Percentiles rank a stretch among this genome's conserved stretches.
These are phyloP conservation scores for Battus philenor DNA, from an alignment of 1,140 invertebrate genomes.

Conservation along the genomic window DNA sequence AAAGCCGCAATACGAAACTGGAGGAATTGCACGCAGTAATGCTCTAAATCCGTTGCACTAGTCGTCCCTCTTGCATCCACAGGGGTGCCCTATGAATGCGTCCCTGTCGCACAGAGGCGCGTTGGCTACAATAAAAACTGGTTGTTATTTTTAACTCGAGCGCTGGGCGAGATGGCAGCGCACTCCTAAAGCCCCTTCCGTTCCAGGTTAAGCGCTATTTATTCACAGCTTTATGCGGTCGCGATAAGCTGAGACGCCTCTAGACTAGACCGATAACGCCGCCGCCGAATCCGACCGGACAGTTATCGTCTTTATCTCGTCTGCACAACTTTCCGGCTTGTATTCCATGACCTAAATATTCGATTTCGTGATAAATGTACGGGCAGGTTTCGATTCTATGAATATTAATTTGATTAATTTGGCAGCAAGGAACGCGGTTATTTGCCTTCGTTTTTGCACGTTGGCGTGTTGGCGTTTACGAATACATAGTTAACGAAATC, in stretches of 20 bases:
- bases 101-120: conserved; percentile 60
- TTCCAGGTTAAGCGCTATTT: conserved; percentile 45
- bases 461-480: conserved; percentile 39
- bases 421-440: too few relatives aligned
- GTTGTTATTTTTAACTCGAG: conserved; percentile 76
- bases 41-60: conserved; percentile 59
- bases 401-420: too few relatives aligned
- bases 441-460: conserved; percentile 30
- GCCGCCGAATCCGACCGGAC: conserved; percentile 1
- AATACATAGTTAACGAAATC: too few relatives aligned
- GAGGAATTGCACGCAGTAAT: conserved; percentile 60
- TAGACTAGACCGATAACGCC: conserved; percentile 9
- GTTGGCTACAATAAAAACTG: conserved; percentile 72
- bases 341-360: conserved; percentile 13
- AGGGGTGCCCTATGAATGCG: conserved; percentile 39
- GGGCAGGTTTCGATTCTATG: not conserved
- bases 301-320: conserved; percentile 13
- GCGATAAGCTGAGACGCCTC: conserved; percentile 17
- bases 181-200: conserved; percentile 57
- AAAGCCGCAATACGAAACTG: conserved; percentile 54
- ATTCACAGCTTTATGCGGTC: conserved; percentile 20
- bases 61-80: conserved; percentile 48
- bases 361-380: conserved; percentile 6
- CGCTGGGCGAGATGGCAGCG: conserved; percentile 59
- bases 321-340: conserved; percentile 13